Evolutionary conservation across 2,888 invertebrate genomes (phyloP), one percentile per base, ranked within the genome.

Genomic region (Prosopocoilus inquinatus): DNA sequence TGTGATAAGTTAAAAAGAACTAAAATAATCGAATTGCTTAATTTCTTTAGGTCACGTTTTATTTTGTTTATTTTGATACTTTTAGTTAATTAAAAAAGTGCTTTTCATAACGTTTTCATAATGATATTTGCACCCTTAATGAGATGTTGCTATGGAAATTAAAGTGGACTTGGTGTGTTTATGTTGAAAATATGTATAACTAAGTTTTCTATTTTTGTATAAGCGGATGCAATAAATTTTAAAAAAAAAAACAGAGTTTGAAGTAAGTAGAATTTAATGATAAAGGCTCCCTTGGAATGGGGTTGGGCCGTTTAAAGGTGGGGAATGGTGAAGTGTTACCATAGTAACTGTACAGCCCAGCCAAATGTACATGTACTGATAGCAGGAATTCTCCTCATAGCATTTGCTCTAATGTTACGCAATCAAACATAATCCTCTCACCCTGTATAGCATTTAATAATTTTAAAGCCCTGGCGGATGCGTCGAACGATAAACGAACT

Each of bases 311-410:
- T 58, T 46, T 49, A 46, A 13, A 28, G 47, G 51, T 50, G 47
- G 45, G 50, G 52, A 55, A 46, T 53, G 58, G 58, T 52, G 41
- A 53, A 58, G 43, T 46, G 57, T 61, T 58, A 48, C 58, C 53
- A 61, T 61, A 54, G 61, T 50, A 53, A 61, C 58, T 34, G 56
- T 61, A 54, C 57, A 57, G 61, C 53, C 51, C 53, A 47, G 49
- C 54, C 58, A 58, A 58, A 58, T 58, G 53, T 38, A 43, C 45
- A 39, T 34, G 44, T 52, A 59, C 57, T 57, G 57, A 57, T 57
- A 57, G 57, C 57, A 36, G 1, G 20, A 28, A 39, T 53, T 53
- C 53, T 53, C 47, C 47, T 49, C 53, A 57, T 54, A 54, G 41
- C 34, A 47, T 53, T 53, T 54, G 50, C 53, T 47, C 49, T 54